Conservation (phyloP, 2,888 invertebrate genomes). For the Xanthia togata region DNA sequence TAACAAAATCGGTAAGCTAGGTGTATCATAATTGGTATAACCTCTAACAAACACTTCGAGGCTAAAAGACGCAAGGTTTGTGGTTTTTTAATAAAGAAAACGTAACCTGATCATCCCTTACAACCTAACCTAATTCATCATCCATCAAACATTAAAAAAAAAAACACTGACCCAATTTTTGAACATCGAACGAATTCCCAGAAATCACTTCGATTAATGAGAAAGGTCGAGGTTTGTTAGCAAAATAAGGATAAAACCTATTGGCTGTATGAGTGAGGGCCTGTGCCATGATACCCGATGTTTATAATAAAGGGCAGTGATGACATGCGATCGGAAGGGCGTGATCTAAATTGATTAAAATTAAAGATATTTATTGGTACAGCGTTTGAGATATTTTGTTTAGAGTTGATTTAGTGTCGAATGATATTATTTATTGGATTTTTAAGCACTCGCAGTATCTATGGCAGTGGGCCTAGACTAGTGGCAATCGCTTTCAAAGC, state of each 20-base stretch:
- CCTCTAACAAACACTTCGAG: not conserved
- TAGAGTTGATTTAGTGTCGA: not conserved
- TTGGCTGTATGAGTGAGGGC: conserved; percentile 58
- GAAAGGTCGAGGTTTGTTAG: conserved; percentile 59
- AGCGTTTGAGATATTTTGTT: not conserved
- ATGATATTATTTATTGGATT: not conserved
- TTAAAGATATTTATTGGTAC: conserved; percentile 8
- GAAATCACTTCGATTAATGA: conserved; percentile 60
- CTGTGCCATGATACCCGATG: conserved; percentile 67
- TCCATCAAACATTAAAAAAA: conserved; percentile 17
- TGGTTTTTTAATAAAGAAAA: not conserved
- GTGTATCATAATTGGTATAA: not conserved
- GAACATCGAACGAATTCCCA: conserved; percentile 53
- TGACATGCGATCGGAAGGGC: conserved; percentile 76
- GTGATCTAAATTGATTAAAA: conserved; percentile 75
- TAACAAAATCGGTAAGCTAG: not conserved
- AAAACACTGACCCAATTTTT: conserved; percentile 55
- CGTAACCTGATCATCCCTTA: conserved; percentile 36
- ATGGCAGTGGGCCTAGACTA: not conserved
- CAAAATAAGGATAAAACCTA: conserved; percentile 58
- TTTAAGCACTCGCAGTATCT: not conserved
- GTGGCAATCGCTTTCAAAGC: not conserved
- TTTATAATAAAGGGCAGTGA: conserved; percentile 74
- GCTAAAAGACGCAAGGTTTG: not conserved
- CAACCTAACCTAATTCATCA: conserved; percentile 37